phyloP scores from a whole-genome alignment of 2,888 invertebrate genomes.

The Luffia ferchaultella region DNA sequence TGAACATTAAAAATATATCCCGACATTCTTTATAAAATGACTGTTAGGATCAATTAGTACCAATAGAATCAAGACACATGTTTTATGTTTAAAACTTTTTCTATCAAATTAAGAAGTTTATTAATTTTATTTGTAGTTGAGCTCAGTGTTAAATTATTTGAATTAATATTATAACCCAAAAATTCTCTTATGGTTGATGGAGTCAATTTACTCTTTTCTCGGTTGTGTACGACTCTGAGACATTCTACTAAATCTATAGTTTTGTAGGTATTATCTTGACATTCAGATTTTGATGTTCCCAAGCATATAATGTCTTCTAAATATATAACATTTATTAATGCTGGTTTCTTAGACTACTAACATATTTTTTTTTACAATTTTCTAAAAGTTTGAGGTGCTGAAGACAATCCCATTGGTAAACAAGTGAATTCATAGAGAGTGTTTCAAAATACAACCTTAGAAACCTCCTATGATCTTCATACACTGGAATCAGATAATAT shows the following conservation, averaged over 20 bases:
- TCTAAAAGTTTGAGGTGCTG: slow-evolving; percentile 11
- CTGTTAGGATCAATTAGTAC: too few relatives aligned
- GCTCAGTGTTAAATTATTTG: slow-evolving; percentile 1
- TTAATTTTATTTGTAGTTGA: neutral
- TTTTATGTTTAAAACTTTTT: neutral
- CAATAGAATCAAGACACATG: too few relatives aligned
- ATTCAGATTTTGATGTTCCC: slow-evolving; percentile 1
- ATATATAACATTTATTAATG: slow-evolving; percentile 5
- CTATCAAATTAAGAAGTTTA: neutral
- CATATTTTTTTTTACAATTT: slow-evolving; percentile 10
- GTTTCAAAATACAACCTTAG: slow-evolving; percentile 10
- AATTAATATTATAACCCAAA: slow-evolving; percentile 9
- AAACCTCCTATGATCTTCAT: slow-evolving; percentile 7
- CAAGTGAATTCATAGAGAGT: slow-evolving; percentile 11
- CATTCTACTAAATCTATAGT: slow-evolving; percentile 3
- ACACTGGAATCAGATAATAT: slow-evolving; percentile 6
- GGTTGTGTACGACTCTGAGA: slow-evolving; percentile 10
- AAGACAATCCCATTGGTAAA: slow-evolving; percentile 9
- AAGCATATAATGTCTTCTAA: slow-evolving; percentile 10
- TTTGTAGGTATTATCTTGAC: slow-evolving; percentile 3
- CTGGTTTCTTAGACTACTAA: neutral
- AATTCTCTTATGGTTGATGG: slow-evolving; percentile 8
- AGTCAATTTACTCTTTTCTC: slow-evolving; percentile 8
- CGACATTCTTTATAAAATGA: too few relatives aligned
- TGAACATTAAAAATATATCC: too few relatives aligned